Percentiles rank a stretch among this genome's conserved stretches.
phyloP scores from a whole-genome alignment of 2,113 vertebrate species.

The Fregata magnificens region DNA sequence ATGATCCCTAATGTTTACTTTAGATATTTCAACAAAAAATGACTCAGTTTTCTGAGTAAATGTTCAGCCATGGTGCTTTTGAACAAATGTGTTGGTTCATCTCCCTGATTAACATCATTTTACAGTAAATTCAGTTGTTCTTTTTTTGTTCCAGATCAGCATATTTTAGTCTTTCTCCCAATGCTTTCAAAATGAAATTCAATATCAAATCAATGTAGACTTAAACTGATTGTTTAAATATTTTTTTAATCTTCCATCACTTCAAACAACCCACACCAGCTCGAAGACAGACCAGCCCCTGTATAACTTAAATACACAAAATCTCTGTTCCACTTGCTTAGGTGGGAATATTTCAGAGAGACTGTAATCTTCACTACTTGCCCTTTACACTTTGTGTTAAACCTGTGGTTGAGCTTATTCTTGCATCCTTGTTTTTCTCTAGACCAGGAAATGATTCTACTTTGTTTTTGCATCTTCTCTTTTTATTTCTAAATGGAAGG shows the following conservation, averaged over 20 bases:
- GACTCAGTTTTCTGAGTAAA: not conserved
- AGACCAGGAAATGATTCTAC: not conserved
- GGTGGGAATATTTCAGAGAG: not conserved
- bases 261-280: not conserved
- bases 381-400: not conserved
- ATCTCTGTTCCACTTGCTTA: not conserved
- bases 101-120: not conserved
- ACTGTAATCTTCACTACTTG: not conserved
- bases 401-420: not conserved
- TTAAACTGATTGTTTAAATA: not conserved
- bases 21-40: not conserved
- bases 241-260: not conserved
- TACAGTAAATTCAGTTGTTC: not conserved
- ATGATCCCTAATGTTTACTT: not conserved
- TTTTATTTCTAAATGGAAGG: not conserved
- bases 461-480: not conserved
- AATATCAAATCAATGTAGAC: not conserved
- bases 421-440: not conserved
- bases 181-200: not conserved
- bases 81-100: not conserved
- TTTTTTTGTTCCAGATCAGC: not conserved
- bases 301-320: not conserved
- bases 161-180: not conserved
- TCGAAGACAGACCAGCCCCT: not conserved
- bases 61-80: not conserved